These are phyloP conservation scores for Hanleya hanleyi DNA, from an alignment of 2,888 invertebrate species.

Conservation along the genomic window DNA sequence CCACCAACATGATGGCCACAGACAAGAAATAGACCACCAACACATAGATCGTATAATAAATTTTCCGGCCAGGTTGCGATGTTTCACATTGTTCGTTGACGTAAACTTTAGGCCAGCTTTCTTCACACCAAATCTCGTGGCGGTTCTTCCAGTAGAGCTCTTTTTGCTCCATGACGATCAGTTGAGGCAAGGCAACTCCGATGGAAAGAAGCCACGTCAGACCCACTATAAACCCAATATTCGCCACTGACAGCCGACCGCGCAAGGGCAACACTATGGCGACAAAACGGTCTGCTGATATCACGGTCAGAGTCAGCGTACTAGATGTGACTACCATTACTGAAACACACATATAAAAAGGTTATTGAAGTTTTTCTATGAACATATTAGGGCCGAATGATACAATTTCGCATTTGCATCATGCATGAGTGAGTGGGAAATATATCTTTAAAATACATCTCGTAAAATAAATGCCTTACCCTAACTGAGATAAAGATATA, in stretches of 20 bases:
- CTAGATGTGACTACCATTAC: conserved; percentile 61
- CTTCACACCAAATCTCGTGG: conserved; percentile 57
- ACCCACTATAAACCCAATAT: conserved; percentile 39
- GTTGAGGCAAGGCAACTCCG: conserved; percentile 55
- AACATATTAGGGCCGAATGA: too few species aligned
- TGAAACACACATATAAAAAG: conserved; percentile 31
- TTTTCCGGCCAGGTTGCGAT: conserved; percentile 33
- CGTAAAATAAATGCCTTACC: too few species aligned
- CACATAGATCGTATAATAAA: conserved; percentile 55
- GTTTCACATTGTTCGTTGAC: conserved; percentile 35
- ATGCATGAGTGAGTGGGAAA: too few species aligned
- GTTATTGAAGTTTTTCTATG: too few species aligned
- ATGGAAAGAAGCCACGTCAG: conserved; percentile 51
- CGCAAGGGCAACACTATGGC: conserved; percentile 63
- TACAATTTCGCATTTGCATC: too few species aligned
- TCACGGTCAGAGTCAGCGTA: conserved; percentile 58
- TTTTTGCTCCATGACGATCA: conserved; percentile 43
- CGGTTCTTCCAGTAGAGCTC: conserved; percentile 49
- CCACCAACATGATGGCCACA: conserved; percentile 54
- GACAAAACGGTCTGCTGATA: conserved; percentile 65
- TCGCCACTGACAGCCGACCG: conserved; percentile 41
- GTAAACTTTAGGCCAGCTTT: conserved; percentile 55
- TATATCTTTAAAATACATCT: too few species aligned
- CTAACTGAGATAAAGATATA: too few species aligned
- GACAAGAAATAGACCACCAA: conserved; percentile 65